These are phyloP conservation scores for Ptychodera flava DNA, from an alignment of 35 echinoderm and acorn worm species.

Conservation along the genomic window DNA sequence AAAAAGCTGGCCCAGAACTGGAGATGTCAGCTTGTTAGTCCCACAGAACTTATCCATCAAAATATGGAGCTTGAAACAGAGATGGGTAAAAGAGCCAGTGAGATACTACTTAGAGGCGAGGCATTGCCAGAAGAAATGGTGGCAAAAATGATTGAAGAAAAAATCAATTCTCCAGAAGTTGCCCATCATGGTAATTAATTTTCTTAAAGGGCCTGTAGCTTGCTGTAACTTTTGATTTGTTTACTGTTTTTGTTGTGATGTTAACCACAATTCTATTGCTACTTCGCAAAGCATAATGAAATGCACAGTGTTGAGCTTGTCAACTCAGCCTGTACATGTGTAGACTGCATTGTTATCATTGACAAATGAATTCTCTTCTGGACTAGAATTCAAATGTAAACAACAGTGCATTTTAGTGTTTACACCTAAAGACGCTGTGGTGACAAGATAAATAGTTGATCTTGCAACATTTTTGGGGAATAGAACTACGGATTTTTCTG, in stretches of 20 bases:
- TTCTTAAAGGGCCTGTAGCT: background rate
- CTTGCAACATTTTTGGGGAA: too few species aligned
- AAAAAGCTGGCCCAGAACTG: slow-evolving; percentile 83
- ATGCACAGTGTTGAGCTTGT: too few species aligned
- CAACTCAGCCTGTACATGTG: too few species aligned
- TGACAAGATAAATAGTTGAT: too few species aligned
- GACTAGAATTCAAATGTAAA: too few species aligned
- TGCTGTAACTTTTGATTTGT: background rate
- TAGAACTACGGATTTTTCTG: too few species aligned
- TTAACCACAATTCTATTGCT: background rate
- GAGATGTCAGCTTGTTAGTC: slow-evolving; percentile 85
- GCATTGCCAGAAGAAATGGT: slow-evolving; percentile 86
- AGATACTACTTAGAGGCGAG: slow-evolving; percentile 74
- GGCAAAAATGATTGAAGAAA: slow-evolving; percentile 88
- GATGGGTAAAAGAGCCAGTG: slow-evolving; percentile 48
- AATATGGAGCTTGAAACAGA: slow-evolving; percentile 88
- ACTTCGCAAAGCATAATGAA: background rate
- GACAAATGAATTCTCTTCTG: too few species aligned
- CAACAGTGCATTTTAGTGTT: too few species aligned
- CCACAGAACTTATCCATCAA: slow-evolving; percentile 84
- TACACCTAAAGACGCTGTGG: too few species aligned
- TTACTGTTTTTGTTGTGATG: background rate
- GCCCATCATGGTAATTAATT: slow-evolving; percentile 73
- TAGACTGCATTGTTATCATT: background rate
- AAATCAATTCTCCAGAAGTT: slow-evolving; percentile 90